Evolutionary conservation across 2,888 invertebrate genomes (phyloP).

Genomic region (Agriotes lineatus): DNA sequence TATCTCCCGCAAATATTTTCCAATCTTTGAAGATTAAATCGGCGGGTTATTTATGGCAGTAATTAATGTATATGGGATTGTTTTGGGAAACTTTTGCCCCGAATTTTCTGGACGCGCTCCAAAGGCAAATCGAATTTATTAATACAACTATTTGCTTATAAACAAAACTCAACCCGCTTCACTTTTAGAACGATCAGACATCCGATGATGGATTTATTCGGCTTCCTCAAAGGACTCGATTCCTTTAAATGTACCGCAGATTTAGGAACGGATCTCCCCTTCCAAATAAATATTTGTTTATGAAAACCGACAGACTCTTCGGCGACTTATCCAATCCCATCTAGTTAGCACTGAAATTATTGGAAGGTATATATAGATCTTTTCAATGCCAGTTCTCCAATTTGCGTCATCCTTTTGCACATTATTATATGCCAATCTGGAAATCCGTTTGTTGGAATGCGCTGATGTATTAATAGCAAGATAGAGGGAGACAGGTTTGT

Average conservation of each 20-base stretch:
- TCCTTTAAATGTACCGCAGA: constrained; percentile 20
- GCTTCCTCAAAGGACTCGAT: background rate
- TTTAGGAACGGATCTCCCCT: constrained; percentile 14
- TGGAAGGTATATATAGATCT: constrained; percentile 9
- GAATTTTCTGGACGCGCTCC: background rate
- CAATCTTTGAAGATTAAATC: too few species aligned
- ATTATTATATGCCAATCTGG: too few species aligned
- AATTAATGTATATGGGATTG: too few species aligned
- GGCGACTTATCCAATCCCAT: constrained; percentile 15
- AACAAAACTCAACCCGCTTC: background rate
- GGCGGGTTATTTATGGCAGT: too few species aligned
- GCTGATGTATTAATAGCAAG: too few species aligned
- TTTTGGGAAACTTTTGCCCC: too few species aligned
- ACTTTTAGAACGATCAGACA: constrained; percentile 24
- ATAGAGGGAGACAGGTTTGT: too few species aligned
- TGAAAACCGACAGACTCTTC: constrained; percentile 22
- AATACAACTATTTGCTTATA: constrained; percentile 13
- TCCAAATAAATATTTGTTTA: constrained; percentile 25
- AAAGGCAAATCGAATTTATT: background rate
- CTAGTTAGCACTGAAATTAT: constrained; percentile 15
- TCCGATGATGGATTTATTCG: constrained; percentile 26
- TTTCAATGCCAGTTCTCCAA: constrained; percentile 1
- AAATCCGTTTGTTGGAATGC: too few species aligned
- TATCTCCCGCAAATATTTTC: too few species aligned
- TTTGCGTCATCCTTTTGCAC: background rate